A percentile compares a stretch with the other conserved stretches of the same genome.
These are phyloP conservation scores for Palaemon carinicauda DNA, from an alignment of 1,140 invertebrate genomes.

Conservation along the genomic window DNA sequence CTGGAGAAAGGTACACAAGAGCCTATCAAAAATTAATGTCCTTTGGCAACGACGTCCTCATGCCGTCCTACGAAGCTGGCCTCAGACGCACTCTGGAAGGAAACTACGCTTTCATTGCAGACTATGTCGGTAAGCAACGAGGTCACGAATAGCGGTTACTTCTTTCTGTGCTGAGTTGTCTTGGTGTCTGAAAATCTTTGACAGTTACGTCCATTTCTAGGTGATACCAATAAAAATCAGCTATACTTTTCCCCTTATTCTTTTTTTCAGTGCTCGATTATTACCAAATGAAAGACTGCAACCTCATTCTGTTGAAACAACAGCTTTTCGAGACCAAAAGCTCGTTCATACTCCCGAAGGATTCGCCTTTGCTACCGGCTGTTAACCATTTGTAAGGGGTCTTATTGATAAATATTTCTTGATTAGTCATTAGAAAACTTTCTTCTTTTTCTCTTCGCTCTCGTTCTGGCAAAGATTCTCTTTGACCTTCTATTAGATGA, in stretches of 20 bases:
- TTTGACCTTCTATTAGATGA: background rate
- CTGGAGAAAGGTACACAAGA: background rate
- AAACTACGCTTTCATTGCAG: slow-evolving; percentile 38
- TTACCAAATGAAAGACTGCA: slow-evolving; percentile 41
- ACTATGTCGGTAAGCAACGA: slow-evolving; percentile 34
- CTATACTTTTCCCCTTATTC: background rate
- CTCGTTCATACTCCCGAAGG: slow-evolving; percentile 27
- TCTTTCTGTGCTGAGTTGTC: no score
- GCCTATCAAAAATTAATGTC: background rate
- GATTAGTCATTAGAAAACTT: background rate
- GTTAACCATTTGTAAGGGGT: slow-evolving; percentile 33
- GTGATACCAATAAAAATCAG: background rate
- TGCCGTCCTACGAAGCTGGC: slow-evolving; percentile 33
- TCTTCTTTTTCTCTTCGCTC: background rate
- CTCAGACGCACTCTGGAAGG: background rate
- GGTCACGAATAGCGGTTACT: background rate
- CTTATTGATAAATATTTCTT: background rate
- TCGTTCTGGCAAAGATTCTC: no score
- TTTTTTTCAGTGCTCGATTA: slow-evolving; percentile 29
- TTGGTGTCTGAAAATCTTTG: no score
- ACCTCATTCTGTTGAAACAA: slow-evolving; percentile 33
- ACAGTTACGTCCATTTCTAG: no score
- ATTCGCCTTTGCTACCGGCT: slow-evolving; percentile 37
- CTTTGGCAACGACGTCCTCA: background rate
- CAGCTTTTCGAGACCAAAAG: slow-evolving; percentile 33